Percentiles rank a stretch among this genome's conserved stretches.
phyloP scores from a whole-genome alignment of 2,888 invertebrate genomes.

The Parnassius glacialis region DNA sequence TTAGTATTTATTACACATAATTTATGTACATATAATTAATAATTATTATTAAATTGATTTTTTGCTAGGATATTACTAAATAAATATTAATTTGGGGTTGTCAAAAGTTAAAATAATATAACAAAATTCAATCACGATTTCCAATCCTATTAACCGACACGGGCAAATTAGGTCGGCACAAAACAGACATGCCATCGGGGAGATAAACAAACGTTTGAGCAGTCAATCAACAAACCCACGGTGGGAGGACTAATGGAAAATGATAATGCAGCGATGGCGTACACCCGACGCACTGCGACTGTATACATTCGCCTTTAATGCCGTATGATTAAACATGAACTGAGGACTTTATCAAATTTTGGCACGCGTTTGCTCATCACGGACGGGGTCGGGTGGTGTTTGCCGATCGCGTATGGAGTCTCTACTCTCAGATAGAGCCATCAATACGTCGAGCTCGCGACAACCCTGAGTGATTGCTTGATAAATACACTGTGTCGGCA shows the following conservation, averaged over 20 bases:
- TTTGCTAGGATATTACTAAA: too few species aligned
- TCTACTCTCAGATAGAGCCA: slow-evolving; percentile 66
- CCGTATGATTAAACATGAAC: slow-evolving; percentile 77
- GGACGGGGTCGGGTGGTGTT: slow-evolving; percentile 64
- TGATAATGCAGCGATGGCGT: slow-evolving; percentile 63
- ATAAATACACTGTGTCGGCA: slow-evolving; percentile 48
- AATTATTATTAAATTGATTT: too few species aligned
- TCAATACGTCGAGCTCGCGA: slow-evolving; percentile 64
- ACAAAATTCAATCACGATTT: slow-evolving; percentile 9
- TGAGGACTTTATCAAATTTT: slow-evolving; percentile 76
- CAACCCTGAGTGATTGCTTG: slow-evolving; percentile 70
- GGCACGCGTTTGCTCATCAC: slow-evolving; percentile 72
- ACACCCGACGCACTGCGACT: slow-evolving; percentile 44
- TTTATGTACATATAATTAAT: too few species aligned
- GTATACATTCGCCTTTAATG: slow-evolving; percentile 65
- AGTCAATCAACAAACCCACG: slow-evolving; percentile 45
- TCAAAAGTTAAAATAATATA: too few species aligned
- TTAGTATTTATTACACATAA: too few species aligned
- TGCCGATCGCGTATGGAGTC: slow-evolving; percentile 68
- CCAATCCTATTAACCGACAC: slow-evolving; percentile 11
- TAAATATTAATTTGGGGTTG: too few species aligned
- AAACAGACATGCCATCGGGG: slow-evolving; percentile 18
- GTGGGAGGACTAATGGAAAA: slow-evolving; percentile 57
- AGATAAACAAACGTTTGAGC: slow-evolving; percentile 42
- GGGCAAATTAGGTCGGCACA: slow-evolving; percentile 18